Evolutionary conservation across 35 echinoderm and acorn worm species (phyloP).

Genomic region (Heliocidaris erythrogramma): DNA sequence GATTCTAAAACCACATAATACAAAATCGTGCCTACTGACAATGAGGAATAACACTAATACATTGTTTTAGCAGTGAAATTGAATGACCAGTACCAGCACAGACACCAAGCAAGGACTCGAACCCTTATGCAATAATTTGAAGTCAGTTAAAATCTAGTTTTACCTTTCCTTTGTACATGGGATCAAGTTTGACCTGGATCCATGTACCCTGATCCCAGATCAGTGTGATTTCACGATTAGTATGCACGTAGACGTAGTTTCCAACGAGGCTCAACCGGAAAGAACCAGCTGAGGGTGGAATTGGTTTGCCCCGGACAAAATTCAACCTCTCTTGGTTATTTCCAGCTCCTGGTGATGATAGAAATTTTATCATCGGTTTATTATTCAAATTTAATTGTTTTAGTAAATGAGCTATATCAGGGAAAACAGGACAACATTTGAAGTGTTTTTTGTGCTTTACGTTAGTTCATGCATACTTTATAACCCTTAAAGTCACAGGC

Average conservation of each 20-base stretch:
- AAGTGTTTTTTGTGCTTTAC: too few relatives aligned
- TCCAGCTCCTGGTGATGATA: constrained; percentile 38
- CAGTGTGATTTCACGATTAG: constrained; percentile 70
- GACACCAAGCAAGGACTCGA: too few relatives aligned
- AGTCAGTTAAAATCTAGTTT: background rate
- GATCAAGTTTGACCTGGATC: constrained; percentile 60
- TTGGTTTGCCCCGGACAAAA: constrained; percentile 55
- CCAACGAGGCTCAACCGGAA: constrained; percentile 66
- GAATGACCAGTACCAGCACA: too few relatives aligned
- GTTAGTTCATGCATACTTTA: too few relatives aligned
- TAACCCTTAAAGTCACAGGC: too few relatives aligned
- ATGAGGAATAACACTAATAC: too few relatives aligned
- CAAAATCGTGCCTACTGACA: too few relatives aligned
- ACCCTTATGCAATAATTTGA: too few relatives aligned
- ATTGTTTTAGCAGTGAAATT: too few relatives aligned
- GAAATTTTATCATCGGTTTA: background rate
- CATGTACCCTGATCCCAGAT: constrained; percentile 90
- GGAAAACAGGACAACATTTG: too few relatives aligned
- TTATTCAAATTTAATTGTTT: background rate
- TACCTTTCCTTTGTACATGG: constrained; percentile 45
- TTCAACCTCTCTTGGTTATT: constrained; percentile 46
- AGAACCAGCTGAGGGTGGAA: constrained; percentile 35
- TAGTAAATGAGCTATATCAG: too few relatives aligned
- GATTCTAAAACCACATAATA: too few relatives aligned
- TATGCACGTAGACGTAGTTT: constrained; percentile 80